Evolutionary conservation across 2,797 vertebrate genomes (phyloP).

Genomic region (Okamejei kenojei): DNA sequence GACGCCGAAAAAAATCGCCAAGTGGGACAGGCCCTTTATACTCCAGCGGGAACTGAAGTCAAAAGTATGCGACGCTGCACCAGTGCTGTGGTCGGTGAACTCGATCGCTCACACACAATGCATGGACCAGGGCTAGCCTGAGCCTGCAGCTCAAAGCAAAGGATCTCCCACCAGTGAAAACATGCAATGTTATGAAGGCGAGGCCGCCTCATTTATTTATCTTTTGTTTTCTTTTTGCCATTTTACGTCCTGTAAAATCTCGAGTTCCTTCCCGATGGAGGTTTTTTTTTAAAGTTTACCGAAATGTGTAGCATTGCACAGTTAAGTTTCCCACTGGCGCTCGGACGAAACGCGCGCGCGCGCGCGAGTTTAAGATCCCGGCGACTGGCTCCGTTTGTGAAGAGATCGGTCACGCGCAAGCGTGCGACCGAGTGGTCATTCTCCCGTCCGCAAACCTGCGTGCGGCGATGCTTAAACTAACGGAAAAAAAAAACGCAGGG

Average conservation of each 20-base stretch:
- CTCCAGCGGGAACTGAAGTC: constrained; percentile 41
- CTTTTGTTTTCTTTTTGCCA: no score
- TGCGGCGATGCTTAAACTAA: neutral
- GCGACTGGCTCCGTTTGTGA: neutral
- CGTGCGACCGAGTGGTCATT: neutral
- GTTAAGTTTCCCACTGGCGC: neutral
- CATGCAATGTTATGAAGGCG: constrained; percentile 48
- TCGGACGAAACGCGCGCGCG: neutral
- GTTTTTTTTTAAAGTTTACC: neutral
- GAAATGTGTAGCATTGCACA: neutral
- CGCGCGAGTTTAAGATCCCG: neutral
- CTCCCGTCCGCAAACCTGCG: neutral
- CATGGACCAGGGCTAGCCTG: constrained; percentile 61
- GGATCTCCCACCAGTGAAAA: constrained; percentile 65
- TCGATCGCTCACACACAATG: constrained; percentile 50
- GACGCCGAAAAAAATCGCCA: no score
- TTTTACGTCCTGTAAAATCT: neutral
- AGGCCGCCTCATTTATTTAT: constrained; percentile 41
- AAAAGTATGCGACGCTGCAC: constrained; percentile 48
- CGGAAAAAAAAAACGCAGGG: neutral
- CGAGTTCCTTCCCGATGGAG: neutral
- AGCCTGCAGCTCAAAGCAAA: constrained; percentile 65
- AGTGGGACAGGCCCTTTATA: no score
- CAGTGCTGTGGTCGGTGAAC: constrained; percentile 5
- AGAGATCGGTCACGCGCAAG: neutral